phyloP scores from a whole-genome alignment of 2,113 vertebrate species.

The Nyctibius bracteatus region DNA sequence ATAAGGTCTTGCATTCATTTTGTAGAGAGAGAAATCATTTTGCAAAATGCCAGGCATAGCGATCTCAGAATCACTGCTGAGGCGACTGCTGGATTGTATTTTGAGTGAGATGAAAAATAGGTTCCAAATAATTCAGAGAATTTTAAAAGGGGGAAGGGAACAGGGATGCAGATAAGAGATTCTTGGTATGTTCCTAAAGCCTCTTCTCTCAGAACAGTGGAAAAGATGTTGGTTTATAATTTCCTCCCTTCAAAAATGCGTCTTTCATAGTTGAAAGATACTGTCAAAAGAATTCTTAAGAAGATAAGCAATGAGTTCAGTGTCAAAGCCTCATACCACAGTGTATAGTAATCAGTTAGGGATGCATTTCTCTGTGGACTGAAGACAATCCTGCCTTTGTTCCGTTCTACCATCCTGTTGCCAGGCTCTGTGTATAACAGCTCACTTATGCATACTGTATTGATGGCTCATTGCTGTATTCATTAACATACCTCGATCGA shows the following conservation, averaged over 20 bases:
- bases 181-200: background rate
- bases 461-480: background rate
- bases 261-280: constrained; percentile 27
- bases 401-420: background rate
- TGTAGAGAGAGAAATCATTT: background rate
- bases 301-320: constrained; percentile 42
- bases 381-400: constrained; percentile 48
- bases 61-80: background rate
- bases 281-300: constrained; percentile 36
- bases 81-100: background rate
- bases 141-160: background rate
- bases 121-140: constrained; percentile 31
- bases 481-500: background rate
- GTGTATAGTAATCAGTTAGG: constrained; percentile 8
- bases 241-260: background rate
- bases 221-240: constrained; percentile 25
- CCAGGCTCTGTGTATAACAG: background rate
- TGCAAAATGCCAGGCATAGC: background rate
- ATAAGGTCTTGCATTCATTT: background rate
- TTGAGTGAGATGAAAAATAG: constrained; percentile 1
- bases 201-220: background rate
- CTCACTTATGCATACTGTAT: background rate
- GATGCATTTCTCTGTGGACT: constrained; percentile 18
- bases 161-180: background rate
- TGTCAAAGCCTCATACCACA: constrained; percentile 38